Conservation (phyloP, 2,797 vertebrate species). For the Cirrhinus molitorella region DNA sequence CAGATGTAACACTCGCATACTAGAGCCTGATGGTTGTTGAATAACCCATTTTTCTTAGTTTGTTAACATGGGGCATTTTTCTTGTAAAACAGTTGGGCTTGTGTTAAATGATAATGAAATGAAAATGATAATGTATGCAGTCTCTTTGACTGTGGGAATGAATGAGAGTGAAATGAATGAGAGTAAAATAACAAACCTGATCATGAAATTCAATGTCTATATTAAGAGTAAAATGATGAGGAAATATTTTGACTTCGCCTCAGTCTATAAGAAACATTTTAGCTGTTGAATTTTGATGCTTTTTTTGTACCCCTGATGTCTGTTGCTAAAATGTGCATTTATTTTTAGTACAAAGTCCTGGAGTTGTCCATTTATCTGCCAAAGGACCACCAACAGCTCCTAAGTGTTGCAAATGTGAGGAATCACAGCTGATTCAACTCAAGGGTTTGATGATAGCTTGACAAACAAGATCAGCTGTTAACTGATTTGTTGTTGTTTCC, state of each 20-base stretch:
- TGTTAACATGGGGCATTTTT: too few relatives aligned
- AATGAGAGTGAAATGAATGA: background rate
- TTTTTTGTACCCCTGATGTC: background rate
- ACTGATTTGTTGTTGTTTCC: background rate
- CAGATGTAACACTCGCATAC: too few relatives aligned
- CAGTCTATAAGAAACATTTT: background rate
- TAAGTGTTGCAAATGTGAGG: background rate
- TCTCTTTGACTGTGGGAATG: background rate
- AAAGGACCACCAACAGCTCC: background rate
- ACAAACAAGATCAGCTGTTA: conserved; percentile 24
- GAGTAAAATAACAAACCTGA: background rate
- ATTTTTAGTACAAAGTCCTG: background rate
- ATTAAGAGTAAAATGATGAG: background rate
- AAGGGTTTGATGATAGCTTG: background rate
- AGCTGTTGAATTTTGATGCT: background rate
- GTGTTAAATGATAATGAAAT: too few relatives aligned
- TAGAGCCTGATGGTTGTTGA: too few relatives aligned
- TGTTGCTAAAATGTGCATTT: background rate
- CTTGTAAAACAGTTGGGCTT: too few relatives aligned
- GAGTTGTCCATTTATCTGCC: background rate
- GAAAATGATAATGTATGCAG: background rate
- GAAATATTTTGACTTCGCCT: background rate
- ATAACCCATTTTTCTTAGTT: too few relatives aligned
- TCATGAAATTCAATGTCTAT: background rate
- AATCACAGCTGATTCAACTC: conserved; percentile 22